phyloP scores from a whole-genome alignment of 2,113 vertebrate species.

The Chinchilla lanigera region DNA sequence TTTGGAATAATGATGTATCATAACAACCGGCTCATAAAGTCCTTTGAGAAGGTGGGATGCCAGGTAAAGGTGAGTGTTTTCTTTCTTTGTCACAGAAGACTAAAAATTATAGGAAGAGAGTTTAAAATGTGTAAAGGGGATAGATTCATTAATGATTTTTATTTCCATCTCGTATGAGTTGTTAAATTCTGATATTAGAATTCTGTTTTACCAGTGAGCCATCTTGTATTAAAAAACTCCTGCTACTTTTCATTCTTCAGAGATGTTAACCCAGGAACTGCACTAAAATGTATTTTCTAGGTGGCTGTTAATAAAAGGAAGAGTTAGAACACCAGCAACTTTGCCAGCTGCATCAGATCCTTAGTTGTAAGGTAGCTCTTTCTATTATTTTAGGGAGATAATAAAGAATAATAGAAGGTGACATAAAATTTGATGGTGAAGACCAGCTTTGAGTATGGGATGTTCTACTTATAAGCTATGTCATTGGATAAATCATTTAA shows the following conservation, averaged over 20 bases:
- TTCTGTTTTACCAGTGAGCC: not conserved
- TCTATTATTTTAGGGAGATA: slow-evolving; percentile 2
- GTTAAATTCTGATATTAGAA: slow-evolving; percentile 56
- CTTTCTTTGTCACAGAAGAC: not conserved
- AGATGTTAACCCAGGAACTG: slow-evolving; percentile 3
- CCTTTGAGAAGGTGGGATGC: slow-evolving; percentile 91
- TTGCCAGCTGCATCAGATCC: not conserved
- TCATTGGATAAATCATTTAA: not conserved
- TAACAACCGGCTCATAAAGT: slow-evolving; percentile 91
- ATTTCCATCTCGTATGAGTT: not conserved
- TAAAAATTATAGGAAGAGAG: not conserved
- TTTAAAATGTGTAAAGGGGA: slow-evolving; percentile 20
- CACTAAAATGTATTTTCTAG: slow-evolving; percentile 44
- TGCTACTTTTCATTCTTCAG: slow-evolving; percentile 34
- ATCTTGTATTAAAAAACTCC: slow-evolving; percentile 15
- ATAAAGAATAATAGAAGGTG: slow-evolving; percentile 8
- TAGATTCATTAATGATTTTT: slow-evolving; percentile 43
- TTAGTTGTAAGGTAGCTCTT: slow-evolving; percentile 38
- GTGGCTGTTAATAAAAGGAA: slow-evolving; percentile 24
- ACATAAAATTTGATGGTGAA: slow-evolving; percentile 47
- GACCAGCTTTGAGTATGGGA: not conserved
- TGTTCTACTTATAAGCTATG: slow-evolving; percentile 8
- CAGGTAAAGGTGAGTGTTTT: slow-evolving; percentile 88
- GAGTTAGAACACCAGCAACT: slow-evolving; percentile 1
- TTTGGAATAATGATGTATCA: slow-evolving; percentile 92